phyloP scores from a whole-genome alignment of 2,888 invertebrate species.

The Troides helena region DNA sequence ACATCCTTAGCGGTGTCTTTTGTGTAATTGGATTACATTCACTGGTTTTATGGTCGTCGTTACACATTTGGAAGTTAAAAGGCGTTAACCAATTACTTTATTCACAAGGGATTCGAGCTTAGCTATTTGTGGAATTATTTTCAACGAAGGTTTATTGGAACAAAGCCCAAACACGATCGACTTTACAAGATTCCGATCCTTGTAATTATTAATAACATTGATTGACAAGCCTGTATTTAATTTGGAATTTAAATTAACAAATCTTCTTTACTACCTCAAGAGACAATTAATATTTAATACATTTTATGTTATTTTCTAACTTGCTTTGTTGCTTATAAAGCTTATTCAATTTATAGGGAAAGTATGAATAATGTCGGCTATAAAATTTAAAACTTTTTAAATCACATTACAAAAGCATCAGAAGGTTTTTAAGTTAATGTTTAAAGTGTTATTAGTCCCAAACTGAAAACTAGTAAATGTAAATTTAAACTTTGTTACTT shows the following conservation, averaged over 20 bases:
- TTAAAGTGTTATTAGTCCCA: too few relatives aligned
- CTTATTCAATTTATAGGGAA: too few relatives aligned
- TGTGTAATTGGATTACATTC: constrained; percentile 24
- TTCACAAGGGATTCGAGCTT: not conserved
- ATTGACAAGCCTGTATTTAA: not conserved
- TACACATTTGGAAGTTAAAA: constrained; percentile 9
- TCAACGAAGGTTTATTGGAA: not conserved
- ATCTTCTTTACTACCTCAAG: not conserved
- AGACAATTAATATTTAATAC: not conserved
- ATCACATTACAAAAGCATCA: too few relatives aligned
- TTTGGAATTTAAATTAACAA: too few relatives aligned
- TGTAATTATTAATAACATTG: not conserved
- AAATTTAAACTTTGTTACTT: too few relatives aligned
- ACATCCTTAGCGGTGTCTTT: constrained; percentile 27
- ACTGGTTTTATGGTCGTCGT: constrained; percentile 25
- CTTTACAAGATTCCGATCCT: not conserved
- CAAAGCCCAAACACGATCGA: not conserved
- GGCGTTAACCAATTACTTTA: constrained; percentile 18
- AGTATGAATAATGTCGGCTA: too few relatives aligned
- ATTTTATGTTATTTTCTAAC: too few relatives aligned
- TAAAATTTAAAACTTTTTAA: too few relatives aligned
- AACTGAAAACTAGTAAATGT: too few relatives aligned
- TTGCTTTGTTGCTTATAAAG: too few relatives aligned
- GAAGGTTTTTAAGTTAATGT: too few relatives aligned
- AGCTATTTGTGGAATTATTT: not conserved